These are phyloP conservation scores for Ivindomyrus marchei DNA, from an alignment of 2,113 vertebrate genomes.

Conservation along the genomic window DNA sequence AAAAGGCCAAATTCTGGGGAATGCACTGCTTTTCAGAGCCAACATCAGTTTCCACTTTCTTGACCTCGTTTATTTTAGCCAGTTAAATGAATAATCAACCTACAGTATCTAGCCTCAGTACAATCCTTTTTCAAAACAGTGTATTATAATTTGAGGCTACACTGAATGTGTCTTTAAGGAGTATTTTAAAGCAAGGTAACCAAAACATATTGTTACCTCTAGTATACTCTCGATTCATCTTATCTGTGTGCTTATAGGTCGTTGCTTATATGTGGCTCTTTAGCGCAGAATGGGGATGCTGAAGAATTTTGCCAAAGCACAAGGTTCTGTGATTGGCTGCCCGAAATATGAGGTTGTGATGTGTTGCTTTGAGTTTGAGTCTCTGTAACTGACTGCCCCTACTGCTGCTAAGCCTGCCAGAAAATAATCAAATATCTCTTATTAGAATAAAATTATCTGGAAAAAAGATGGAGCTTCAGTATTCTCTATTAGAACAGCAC, in stretches of 20 bases:
- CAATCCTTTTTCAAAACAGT: background rate
- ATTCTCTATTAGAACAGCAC: background rate
- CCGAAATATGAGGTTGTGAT: background rate
- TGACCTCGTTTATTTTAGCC: background rate
- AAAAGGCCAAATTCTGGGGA: background rate
- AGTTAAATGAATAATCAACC: background rate
- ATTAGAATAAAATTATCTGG: slow-evolving; percentile 12
- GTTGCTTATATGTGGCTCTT: background rate
- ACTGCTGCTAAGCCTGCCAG: background rate
- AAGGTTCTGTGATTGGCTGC: background rate
- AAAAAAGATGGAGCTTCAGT: background rate
- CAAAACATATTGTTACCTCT: background rate
- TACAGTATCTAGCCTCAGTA: background rate
- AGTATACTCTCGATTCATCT: background rate
- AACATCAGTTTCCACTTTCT: background rate
- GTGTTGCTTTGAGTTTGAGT: background rate
- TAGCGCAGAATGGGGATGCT: background rate
- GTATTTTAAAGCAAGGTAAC: background rate
- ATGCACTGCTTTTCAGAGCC: background rate
- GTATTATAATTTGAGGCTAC: background rate
- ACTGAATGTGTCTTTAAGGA: background rate
- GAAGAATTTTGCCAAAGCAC: background rate
- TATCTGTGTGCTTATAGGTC: background rate
- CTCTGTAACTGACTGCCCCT: background rate
- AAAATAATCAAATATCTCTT: background rate